phyloP scores from a whole-genome alignment of 2,888 invertebrate genomes.

The Dynastes maya region DNA sequence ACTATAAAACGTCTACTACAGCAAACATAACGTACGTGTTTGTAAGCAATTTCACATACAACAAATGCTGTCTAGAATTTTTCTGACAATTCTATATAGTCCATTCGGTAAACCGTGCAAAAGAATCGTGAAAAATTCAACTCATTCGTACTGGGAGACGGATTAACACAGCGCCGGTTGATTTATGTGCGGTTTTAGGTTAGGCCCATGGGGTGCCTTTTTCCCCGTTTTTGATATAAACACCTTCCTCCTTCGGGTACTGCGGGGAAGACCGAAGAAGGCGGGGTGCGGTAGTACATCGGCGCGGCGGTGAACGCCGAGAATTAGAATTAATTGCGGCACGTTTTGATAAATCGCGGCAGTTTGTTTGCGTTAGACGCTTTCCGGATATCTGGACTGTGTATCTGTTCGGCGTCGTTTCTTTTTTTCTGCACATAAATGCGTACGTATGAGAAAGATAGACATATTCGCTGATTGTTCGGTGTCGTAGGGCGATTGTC shows the following conservation, averaged over 20 bases:
- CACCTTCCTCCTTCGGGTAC: conserved; percentile 25
- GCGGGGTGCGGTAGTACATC: background rate
- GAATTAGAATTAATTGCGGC: conserved; percentile 45
- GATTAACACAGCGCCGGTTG: conserved; percentile 37
- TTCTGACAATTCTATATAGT: background rate
- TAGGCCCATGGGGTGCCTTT: conserved; percentile 24
- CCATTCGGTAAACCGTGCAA: background rate
- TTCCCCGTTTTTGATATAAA: conserved; percentile 46
- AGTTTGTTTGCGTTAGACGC: conserved; percentile 42
- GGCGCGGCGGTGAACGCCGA: conserved; percentile 21
- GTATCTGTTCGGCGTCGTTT: background rate
- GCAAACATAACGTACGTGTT: too few species aligned
- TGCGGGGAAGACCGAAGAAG: background rate
- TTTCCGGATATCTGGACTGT: conserved; percentile 19
- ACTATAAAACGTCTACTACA: too few species aligned
- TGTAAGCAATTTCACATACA: too few species aligned
- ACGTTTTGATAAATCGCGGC: conserved; percentile 37
- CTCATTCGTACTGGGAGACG: conserved; percentile 30
- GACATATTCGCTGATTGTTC: conserved; percentile 11
- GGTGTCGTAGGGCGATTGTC: background rate
- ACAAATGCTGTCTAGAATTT: background rate
- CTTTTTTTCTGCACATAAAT: background rate
- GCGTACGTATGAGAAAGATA: background rate
- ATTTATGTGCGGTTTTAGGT: conserved; percentile 43
- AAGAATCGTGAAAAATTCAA: conserved; percentile 39